These are phyloP conservation scores for Scortum barcoo DNA, from an alignment of 2,113 vertebrate species.

Conservation along the genomic window DNA sequence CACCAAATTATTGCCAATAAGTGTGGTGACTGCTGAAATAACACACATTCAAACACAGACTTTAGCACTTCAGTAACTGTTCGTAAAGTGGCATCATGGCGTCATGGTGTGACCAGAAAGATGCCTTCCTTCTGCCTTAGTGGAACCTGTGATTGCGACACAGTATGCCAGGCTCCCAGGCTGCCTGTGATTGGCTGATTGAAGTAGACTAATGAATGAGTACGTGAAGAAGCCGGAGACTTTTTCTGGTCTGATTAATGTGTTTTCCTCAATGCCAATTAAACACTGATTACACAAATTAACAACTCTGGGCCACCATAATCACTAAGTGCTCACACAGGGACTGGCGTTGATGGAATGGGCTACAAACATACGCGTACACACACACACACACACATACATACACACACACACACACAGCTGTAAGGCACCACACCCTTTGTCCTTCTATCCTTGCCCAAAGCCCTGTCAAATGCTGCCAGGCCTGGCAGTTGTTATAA, in stretches of 20 bases:
- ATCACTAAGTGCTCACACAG: conserved; percentile 76
- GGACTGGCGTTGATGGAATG: conserved; percentile 66
- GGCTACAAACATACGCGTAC: conserved; percentile 29
- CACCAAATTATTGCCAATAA: background rate
- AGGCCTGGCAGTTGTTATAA: conserved; percentile 74
- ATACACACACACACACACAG: conserved; percentile 28
- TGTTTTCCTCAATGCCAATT: conserved; percentile 82
- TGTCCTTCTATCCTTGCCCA: conserved; percentile 63
- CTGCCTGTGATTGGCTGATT: conserved; percentile 66
- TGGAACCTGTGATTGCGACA: conserved; percentile 54
- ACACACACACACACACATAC: conserved; percentile 10
- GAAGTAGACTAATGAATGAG: conserved; percentile 72
- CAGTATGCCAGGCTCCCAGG: conserved; percentile 23
- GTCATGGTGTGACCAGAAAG: conserved; percentile 37
- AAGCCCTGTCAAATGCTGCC: conserved; percentile 59
- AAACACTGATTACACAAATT: conserved; percentile 83
- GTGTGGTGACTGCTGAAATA: background rate
- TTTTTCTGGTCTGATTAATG: conserved; percentile 80
- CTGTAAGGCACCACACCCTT: conserved; percentile 70
- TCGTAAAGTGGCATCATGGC: conserved; percentile 25
- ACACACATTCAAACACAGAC: background rate
- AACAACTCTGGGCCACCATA: conserved; percentile 76
- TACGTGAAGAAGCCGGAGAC: conserved; percentile 65
- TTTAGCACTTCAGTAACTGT: conserved; percentile 21
- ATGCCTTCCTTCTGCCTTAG: conserved; percentile 10